Evolutionary conservation across 92 coral and sea anemone genomes (phyloP).

Genomic region (Epizoanthus ramosus): DNA sequence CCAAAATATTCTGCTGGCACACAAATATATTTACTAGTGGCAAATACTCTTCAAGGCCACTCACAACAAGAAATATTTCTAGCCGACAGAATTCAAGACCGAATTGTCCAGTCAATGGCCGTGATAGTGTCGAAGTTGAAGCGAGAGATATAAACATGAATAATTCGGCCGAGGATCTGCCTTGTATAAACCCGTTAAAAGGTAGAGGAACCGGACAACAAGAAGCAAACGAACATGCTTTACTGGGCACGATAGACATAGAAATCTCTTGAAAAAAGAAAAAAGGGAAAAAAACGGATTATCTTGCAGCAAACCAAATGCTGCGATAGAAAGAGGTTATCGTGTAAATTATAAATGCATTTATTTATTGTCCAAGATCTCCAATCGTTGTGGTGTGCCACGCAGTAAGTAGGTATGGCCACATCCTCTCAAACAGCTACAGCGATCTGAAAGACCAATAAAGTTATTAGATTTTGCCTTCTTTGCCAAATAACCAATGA

Average conservation of each 20-base stretch:
- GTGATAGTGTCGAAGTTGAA: constrained; percentile 1
- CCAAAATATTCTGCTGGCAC: constrained; percentile 27
- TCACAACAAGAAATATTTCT: background rate
- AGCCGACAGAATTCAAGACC: background rate
- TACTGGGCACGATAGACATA: constrained; percentile 17
- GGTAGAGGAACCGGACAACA: background rate
- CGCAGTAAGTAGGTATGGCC: too few relatives aligned
- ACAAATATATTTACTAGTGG: background rate
- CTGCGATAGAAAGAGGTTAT: background rate
- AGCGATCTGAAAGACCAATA: too few relatives aligned
- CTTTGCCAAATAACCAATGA: too few relatives aligned
- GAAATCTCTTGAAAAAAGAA: background rate
- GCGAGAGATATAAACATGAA: background rate
- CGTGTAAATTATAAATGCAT: background rate
- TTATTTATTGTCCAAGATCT: background rate
- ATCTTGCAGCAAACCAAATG: background rate
- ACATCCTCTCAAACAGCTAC: too few relatives aligned
- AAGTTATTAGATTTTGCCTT: too few relatives aligned
- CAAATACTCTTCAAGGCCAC: background rate
- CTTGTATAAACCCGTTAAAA: constrained; percentile 1
- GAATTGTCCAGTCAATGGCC: background rate
- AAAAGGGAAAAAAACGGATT: background rate
- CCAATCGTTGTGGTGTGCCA: background rate
- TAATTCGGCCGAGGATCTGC: background rate
- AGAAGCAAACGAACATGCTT: background rate